These are phyloP conservation scores for Tachina lurida DNA, from an alignment of 2,888 invertebrate genomes.

Conservation along the genomic window DNA sequence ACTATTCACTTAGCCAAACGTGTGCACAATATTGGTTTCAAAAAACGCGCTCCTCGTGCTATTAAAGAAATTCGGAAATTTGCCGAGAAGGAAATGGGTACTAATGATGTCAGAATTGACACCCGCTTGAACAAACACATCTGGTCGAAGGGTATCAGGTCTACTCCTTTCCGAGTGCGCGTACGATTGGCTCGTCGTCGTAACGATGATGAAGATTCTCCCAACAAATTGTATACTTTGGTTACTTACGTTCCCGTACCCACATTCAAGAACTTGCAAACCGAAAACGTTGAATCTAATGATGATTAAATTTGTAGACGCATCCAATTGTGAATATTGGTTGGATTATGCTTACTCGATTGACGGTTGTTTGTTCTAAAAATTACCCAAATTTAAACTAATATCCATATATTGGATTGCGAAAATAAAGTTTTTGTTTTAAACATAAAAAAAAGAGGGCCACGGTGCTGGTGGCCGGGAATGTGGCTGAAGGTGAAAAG, in stretches of 20 bases:
- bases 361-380: slow-evolving; percentile 64
- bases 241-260: slow-evolving; percentile 98
- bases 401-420: slow-evolving; percentile 43
- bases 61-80: slow-evolving; percentile 98
- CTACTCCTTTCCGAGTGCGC: slow-evolving; percentile 98
- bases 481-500: too few species aligned
- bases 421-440: slow-evolving; percentile 60
- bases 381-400: slow-evolving; percentile 56
- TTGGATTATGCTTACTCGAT: slow-evolving; percentile 26
- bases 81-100: slow-evolving; percentile 99
- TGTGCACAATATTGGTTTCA: slow-evolving; percentile 98
- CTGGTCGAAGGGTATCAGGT: slow-evolving; percentile 99
- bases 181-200: slow-evolving; percentile 98
- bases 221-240: slow-evolving; percentile 98
- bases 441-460: too few species aligned
- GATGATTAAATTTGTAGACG: slow-evolving; percentile 87
- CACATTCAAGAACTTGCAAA: slow-evolving; percentile 96
- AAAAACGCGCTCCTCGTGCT: slow-evolving; percentile 98
- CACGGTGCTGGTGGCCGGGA: too few species aligned
- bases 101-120: slow-evolving; percentile 98
- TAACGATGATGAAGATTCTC: slow-evolving; percentile 99
- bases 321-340: slow-evolving; percentile 27
- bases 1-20: slow-evolving; percentile 99
- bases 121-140: slow-evolving; percentile 98
- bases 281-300: slow-evolving; percentile 96